Evolutionary conservation across 2,888 invertebrate genomes (phyloP).

Genomic region (Noctua janthina): DNA sequence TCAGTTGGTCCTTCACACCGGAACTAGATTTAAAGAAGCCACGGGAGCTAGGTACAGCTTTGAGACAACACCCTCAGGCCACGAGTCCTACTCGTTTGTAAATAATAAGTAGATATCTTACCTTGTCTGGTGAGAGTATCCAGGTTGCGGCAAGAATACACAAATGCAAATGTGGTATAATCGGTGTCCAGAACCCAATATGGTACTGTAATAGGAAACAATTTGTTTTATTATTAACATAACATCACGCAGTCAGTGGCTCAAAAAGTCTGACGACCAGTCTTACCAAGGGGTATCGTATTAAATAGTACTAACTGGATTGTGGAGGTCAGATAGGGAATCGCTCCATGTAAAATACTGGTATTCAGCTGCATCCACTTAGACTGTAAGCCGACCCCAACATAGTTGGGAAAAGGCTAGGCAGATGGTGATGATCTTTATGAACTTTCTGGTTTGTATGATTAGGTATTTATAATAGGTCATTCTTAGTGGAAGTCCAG

Average conservation of each 20-base stretch:
- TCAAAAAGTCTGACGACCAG: too few relatives aligned
- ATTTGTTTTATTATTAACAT: background rate
- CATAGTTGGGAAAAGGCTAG: too few relatives aligned
- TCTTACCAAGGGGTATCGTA: too few relatives aligned
- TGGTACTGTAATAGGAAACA: conserved; percentile 28
- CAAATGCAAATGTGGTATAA: conserved; percentile 41
- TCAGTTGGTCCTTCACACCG: background rate
- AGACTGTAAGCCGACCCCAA: too few relatives aligned
- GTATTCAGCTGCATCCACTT: too few relatives aligned
- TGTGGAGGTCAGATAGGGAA: too few relatives aligned
- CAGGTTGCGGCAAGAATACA: conserved; percentile 41
- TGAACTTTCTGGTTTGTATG: background rate
- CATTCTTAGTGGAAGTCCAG: background rate
- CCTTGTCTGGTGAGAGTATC: background rate
- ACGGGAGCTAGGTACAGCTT: background rate
- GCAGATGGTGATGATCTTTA: too few relatives aligned
- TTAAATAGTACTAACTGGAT: too few relatives aligned
- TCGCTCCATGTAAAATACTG: too few relatives aligned
- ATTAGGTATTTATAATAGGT: background rate
- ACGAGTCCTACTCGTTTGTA: background rate
- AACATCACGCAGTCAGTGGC: background rate
- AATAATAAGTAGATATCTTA: conserved; percentile 10
- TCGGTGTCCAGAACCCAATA: conserved; percentile 47
- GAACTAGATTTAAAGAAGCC: background rate
- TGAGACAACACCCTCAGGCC: background rate